Percentiles rank a stretch among this genome's conserved stretches.
Evolutionary conservation across 2,113 vertebrate genomes (phyloP).

Genomic region (Archocentrus centrarchus): DNA sequence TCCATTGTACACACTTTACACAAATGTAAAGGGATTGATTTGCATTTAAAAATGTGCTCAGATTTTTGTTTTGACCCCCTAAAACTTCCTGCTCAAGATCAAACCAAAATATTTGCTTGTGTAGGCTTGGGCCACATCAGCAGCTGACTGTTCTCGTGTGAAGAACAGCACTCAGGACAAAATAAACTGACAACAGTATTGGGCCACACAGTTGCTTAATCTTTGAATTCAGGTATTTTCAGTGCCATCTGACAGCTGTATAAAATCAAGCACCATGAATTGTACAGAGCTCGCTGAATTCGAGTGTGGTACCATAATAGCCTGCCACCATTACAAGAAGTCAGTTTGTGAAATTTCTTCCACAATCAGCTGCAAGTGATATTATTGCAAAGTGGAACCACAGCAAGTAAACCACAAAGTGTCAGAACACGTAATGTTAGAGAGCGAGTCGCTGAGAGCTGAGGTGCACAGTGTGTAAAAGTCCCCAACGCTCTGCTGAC

Average conservation of each 20-base stretch:
- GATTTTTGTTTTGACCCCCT: neutral
- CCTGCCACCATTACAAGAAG: neutral
- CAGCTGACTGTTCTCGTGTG: neutral
- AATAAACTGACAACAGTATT: no score
- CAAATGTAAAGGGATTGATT: no score
- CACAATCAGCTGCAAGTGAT: neutral
- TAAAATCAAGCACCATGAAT: neutral
- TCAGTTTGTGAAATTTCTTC: constrained; percentile 3
- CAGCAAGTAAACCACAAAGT: neutral
- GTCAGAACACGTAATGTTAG: neutral
- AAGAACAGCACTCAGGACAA: neutral
- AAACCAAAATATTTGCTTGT: no score
- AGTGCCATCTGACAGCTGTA: neutral
- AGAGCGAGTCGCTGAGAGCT: neutral
- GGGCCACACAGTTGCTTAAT: no score
- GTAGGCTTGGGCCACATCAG: neutral
- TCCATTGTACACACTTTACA: no score
- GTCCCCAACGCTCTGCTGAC: neutral
- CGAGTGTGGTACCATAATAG: neutral
- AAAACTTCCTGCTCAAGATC: neutral
- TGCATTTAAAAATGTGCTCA: no score
- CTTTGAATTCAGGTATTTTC: neutral
- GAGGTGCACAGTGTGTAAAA: neutral
- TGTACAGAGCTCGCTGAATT: neutral
- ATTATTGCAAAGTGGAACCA: neutral